Evolutionary conservation across 1,140 invertebrate species (phyloP).

Genomic region (Heliconius hermathena): DNA sequence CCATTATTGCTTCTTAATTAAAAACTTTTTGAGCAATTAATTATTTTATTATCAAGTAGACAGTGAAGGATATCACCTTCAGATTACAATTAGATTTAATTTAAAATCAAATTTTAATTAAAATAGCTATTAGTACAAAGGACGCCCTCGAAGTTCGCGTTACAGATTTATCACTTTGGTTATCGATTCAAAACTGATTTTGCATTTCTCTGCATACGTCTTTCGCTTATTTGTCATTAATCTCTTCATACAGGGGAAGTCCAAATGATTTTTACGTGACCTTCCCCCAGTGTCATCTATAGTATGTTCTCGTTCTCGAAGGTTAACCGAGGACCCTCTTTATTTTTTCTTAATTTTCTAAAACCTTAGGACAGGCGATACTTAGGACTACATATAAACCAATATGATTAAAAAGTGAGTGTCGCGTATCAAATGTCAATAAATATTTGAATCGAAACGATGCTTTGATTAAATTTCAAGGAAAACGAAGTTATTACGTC

Average conservation of each 20-base stretch:
- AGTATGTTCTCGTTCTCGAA: too few species aligned
- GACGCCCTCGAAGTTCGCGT: not conserved
- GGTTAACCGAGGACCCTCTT: too few species aligned
- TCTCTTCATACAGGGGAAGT: too few species aligned
- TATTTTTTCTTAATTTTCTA: too few species aligned
- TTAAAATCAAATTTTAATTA: not conserved
- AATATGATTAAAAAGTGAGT: not conserved
- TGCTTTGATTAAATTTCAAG: not conserved
- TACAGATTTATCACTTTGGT: not conserved
- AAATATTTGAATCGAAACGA: not conserved
- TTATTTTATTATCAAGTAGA: conserved; percentile 1
- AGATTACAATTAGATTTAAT: not conserved
- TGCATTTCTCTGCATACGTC: too few species aligned
- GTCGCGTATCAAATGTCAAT: not conserved
- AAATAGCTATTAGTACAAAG: not conserved
- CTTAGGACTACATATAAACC: not conserved
- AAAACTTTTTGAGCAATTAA: conserved; percentile 1
- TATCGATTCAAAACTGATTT: not conserved
- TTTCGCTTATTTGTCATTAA: too few species aligned
- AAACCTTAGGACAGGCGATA: not conserved
- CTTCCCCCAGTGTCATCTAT: too few species aligned
- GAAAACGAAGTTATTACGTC: not conserved
- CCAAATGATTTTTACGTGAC: too few species aligned
- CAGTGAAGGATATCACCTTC: not conserved
- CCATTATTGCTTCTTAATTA: not conserved